These are phyloP conservation scores for Nymphalis polychloros DNA, from an alignment of 2,888 invertebrate species.

Conservation along the genomic window DNA sequence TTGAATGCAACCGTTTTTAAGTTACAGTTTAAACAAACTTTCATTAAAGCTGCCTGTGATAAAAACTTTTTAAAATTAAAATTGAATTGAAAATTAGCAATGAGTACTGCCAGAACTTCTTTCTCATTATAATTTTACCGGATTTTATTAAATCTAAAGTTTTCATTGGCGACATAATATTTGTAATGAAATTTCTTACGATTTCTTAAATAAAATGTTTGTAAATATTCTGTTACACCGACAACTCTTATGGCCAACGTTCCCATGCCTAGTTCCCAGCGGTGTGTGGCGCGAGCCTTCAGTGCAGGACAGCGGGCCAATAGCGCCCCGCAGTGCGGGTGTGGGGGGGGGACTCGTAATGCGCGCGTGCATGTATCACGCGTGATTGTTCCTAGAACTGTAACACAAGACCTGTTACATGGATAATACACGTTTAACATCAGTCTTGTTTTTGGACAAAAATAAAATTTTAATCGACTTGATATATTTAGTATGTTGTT, in stretches of 20 bases:
- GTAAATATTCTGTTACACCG: constrained; percentile 16
- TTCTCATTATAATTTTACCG: too few species aligned
- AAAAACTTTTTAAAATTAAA: too few species aligned
- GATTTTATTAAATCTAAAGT: too few species aligned
- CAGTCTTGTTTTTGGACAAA: constrained; percentile 3
- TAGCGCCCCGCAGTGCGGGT: constrained; percentile 61
- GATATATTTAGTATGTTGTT: background rate
- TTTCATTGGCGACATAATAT: too few species aligned
- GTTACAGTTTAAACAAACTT: too few species aligned
- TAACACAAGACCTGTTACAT: background rate
- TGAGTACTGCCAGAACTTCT: too few species aligned
- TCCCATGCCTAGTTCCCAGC: constrained; percentile 36
- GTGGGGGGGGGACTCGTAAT: constrained; percentile 31
- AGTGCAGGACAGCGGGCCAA: constrained; percentile 68
- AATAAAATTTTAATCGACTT: background rate
- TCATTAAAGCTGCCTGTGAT: too few species aligned
- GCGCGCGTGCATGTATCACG: constrained; percentile 33
- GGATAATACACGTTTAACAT: background rate
- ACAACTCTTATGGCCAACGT: too few species aligned
- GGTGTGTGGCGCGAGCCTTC: constrained; percentile 66
- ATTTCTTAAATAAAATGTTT: constrained; percentile 12
- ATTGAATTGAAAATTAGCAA: too few species aligned
- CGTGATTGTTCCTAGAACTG: constrained; percentile 34
- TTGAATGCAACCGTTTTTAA: too few species aligned
- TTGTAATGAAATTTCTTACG: too few species aligned